These are phyloP conservation scores for Orchestia grillus DNA, from an alignment of 1,140 invertebrate genomes.

Conservation along the genomic window DNA sequence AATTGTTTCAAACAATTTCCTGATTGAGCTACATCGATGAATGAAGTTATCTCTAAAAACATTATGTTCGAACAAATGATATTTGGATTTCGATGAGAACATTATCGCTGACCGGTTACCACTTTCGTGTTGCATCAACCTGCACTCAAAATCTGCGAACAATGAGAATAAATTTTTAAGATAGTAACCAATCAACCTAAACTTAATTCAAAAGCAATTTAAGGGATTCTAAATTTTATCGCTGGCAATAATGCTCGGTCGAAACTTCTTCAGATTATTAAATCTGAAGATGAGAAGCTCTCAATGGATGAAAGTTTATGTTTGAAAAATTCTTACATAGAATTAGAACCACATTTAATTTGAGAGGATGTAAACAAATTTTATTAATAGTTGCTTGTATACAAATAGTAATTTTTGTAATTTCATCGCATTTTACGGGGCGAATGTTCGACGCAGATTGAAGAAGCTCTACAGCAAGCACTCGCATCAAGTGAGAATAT, in stretches of 20 bases:
- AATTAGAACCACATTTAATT: neutral
- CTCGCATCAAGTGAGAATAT: neutral
- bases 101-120: neutral
- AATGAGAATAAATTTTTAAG: neutral
- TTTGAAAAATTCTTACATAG: too few relatives aligned
- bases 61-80: neutral
- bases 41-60: neutral
- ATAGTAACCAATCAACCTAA: too few relatives aligned
- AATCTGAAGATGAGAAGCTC: too few relatives aligned
- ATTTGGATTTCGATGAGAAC: neutral
- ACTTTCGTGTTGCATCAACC: neutral
- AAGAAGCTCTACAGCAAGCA: too few relatives aligned
- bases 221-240: too few relatives aligned
- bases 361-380: neutral
- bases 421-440: neutral
- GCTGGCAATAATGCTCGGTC: too few relatives aligned
- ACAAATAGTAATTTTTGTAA: neutral
- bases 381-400: too few relatives aligned
- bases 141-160: neutral
- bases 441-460: too few relatives aligned
- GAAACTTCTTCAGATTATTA: too few relatives aligned
- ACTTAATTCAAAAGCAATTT: too few relatives aligned
- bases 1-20: neutral
- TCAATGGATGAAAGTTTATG: too few relatives aligned
- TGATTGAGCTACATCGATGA: neutral